phyloP scores from a whole-genome alignment of 2,113 vertebrate species.

The Panthera tigris region DNA sequence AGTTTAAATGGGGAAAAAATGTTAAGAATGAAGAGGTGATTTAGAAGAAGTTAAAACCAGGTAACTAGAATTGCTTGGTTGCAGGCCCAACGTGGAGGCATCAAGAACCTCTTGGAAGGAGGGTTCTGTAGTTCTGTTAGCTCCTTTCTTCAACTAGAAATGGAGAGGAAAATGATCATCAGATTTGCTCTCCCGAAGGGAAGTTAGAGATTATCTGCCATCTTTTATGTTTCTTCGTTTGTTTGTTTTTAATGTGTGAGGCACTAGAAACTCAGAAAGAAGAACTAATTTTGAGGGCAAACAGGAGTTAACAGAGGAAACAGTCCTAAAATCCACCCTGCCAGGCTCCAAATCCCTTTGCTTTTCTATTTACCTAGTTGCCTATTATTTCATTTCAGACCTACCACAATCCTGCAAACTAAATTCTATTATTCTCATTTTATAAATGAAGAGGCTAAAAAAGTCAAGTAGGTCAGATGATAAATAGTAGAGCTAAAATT shows the following conservation, averaged over 20 bases:
- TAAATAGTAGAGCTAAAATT: not conserved
- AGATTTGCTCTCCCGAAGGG: not conserved
- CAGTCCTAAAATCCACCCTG: not conserved
- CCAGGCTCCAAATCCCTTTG: not conserved
- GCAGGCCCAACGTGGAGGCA: not conserved
- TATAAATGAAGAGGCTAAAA: not conserved
- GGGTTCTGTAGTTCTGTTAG: not conserved
- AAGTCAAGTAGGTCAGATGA: conserved; percentile 8
- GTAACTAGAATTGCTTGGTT: not conserved
- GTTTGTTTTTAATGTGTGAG: not conserved
- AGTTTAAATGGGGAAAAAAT: not conserved
- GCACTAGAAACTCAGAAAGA: not conserved
- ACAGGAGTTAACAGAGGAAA: not conserved
- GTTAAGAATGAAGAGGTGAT: not conserved
- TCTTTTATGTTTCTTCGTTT: not conserved
- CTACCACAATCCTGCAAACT: not conserved
- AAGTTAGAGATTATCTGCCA: not conserved
- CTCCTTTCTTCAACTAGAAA: not conserved
- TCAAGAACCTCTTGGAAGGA: not conserved
- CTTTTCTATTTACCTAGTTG: not conserved
- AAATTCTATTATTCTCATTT: not conserved
- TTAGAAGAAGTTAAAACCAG: not conserved
- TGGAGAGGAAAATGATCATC: not conserved
- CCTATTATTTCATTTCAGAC: not conserved
- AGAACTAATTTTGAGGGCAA: not conserved